These are phyloP conservation scores for Chelon auratus DNA, from an alignment of 2,797 vertebrate genomes.

Conservation along the genomic window DNA sequence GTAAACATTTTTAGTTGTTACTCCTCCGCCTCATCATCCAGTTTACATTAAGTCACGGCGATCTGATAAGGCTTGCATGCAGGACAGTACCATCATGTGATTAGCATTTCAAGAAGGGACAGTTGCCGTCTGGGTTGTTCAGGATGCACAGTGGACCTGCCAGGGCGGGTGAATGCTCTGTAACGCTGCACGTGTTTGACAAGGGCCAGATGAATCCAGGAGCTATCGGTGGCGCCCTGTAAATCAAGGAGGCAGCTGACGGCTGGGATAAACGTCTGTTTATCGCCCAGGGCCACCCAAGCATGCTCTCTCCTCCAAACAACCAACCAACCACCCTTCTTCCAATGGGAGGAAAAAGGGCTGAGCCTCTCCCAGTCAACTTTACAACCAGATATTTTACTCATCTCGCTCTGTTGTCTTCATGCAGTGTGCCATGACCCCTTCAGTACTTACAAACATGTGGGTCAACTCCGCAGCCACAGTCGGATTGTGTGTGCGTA, in stretches of 20 bases:
- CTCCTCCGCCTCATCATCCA: conserved; percentile 69
- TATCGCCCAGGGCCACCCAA: conserved; percentile 94
- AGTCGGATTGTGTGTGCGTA: conserved; percentile 19
- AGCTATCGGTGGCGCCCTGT: conserved; percentile 96
- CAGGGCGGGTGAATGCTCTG: conserved; percentile 90
- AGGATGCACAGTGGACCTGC: conserved; percentile 94
- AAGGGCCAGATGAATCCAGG: conserved; percentile 99
- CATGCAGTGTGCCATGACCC: conserved; percentile 43
- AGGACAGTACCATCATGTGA: conserved; percentile 80
- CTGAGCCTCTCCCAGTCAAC: conserved; percentile 61
- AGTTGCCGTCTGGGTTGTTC: conserved; percentile 88
- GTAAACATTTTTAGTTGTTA: conserved; percentile 69
- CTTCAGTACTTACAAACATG: conserved; percentile 48
- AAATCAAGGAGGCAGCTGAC: conserved; percentile 99
- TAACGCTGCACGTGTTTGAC: conserved; percentile 96
- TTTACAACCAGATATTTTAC: conserved; percentile 58
- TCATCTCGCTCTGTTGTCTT: conserved; percentile 44
- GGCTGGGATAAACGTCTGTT: conserved; percentile 98
- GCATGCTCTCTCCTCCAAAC: conserved; percentile 80
- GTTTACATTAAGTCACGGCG: conserved; percentile 69
- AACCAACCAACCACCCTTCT: conserved; percentile 80
- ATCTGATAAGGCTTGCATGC: conserved; percentile 79
- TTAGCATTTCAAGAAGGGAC: conserved; percentile 87
- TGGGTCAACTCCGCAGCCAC: conserved; percentile 31
- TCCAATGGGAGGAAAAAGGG: conserved; percentile 67